Conservation (phyloP, 2,888 invertebrate species). For the Chydorus sphaericus region DNA sequence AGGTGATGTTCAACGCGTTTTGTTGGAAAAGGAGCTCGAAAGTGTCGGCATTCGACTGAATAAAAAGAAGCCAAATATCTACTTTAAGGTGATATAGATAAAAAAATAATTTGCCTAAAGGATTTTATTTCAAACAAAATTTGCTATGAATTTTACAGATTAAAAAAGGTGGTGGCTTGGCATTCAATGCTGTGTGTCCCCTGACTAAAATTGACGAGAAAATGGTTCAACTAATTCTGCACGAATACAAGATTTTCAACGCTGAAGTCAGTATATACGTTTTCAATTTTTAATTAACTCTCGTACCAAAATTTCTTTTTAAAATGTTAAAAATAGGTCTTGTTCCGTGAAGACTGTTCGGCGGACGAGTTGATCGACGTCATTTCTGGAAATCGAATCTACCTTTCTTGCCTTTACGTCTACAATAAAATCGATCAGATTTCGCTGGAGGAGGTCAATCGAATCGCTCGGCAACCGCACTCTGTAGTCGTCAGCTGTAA, state of each 20-base stretch:
- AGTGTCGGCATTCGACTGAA: conserved; percentile 95
- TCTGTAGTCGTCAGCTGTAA: conserved; percentile 96
- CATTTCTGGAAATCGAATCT: conserved; percentile 85
- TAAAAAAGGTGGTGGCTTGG: conserved; percentile 90
- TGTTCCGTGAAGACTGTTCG: conserved; percentile 90
- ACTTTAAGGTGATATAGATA: conserved; percentile 61
- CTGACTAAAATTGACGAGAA: conserved; percentile 89
- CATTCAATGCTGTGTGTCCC: conserved; percentile 90
- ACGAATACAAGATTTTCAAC: conserved; percentile 96
- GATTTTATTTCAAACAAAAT: conserved; percentile 14
- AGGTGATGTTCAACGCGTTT: conserved; percentile 81
- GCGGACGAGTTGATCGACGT: conserved; percentile 97
- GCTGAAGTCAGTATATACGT: conserved; percentile 46
- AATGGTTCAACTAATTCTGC: conserved; percentile 91
- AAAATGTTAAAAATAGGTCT: conserved; percentile 37
- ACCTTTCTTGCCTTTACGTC: conserved; percentile 93
- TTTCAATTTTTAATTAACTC: not conserved
- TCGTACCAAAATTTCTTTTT: not conserved
- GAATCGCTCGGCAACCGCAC: conserved; percentile 72
- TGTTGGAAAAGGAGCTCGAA: conserved; percentile 89
- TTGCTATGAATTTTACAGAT: conserved; percentile 35
- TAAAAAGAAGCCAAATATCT: conserved; percentile 89
- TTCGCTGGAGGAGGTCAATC: conserved; percentile 93
- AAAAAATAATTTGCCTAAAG: not conserved
- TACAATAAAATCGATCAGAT: conserved; percentile 99